Base-by-base conservation (phyloP, 1,140 invertebrate genomes). In the Heterodera carotae region DNA sequence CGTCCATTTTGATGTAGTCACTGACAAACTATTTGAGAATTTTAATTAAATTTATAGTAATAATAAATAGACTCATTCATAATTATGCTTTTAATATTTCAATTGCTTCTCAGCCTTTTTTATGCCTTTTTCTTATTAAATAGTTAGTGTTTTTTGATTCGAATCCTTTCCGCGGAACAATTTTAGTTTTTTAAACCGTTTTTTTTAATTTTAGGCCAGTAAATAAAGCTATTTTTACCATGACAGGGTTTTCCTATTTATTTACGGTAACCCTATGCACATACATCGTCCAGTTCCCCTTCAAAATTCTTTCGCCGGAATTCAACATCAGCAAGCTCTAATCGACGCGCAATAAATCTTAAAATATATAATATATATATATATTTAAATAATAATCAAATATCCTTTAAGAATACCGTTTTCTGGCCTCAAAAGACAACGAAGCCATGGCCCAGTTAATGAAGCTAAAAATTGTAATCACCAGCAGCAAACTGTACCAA, bases 401-500 rank as follows among this genome's bases (percentile, higher is more conserved):
- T 34, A 5, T 36, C 29, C 22, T 53, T 70, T 31, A n/a, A n/a
- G n/a, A n/a, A n/a, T n/a, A 79, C 82, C 67, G 76, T 79, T 78
- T 83, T 33, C 74, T 62, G 12, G 83, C 79, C 48, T 86, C 81
- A 73, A 86, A 86, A 1, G 83, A 82, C 15, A 85, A 66, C 7
- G 83, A 85, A 15, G 71, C 73, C 62, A 85, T 68, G 5, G 79
- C 77, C 84, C 84, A 86, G 5, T 79, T 81, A n/a, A 83, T 53
- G 27, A 86, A 78, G 31, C 76, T 81, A 36, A 88, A 86, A 66
- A 89, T 82, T 15, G 89, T 88, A n/a, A 89, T 81, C 7, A 88
- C 76, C 66, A 88, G 85, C 15, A 90, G 84, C 68, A 90, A 87
- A 4, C 89, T 87, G 53, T 90, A 89, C 90, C 90, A 90, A 77